Percentiles rank a stretch among this genome's conserved stretches.
phyloP scores from a whole-genome alignment of 2,113 vertebrate species.

The Phalacrocorax brasilianus region DNA sequence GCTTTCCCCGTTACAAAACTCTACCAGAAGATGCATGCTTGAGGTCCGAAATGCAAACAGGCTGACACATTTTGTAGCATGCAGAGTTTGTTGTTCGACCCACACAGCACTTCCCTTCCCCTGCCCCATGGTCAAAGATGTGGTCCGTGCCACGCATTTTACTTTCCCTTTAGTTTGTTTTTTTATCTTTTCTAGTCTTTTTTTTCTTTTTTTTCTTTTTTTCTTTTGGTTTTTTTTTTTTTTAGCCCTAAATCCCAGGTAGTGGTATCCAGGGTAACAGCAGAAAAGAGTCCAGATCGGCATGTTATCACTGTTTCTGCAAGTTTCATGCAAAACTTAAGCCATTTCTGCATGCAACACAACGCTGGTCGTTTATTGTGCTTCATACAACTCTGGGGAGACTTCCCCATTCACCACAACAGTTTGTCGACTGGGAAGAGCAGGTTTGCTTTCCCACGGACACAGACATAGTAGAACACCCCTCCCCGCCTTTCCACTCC shows the following conservation, averaged over 20 bases:
- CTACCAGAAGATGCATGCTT: not conserved
- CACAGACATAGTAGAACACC: not conserved
- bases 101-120: not conserved
- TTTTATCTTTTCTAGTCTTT: not conserved
- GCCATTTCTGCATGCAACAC: slow-evolving; percentile 49
- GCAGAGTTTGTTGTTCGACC: not conserved
- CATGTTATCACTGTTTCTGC: slow-evolving; percentile 8
- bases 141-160: not conserved
- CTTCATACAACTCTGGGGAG: not conserved
- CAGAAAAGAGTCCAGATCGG: slow-evolving; percentile 20
- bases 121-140: not conserved
- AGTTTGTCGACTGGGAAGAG: not conserved
- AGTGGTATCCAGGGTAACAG: slow-evolving; percentile 56
- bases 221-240: not conserved
- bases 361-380: not conserved
- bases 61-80: slow-evolving; percentile 4
- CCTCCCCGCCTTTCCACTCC: not conserved
- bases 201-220: not conserved
- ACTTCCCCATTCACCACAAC: not conserved
- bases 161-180: not conserved
- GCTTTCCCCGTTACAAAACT: not conserved
- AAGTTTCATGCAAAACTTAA: slow-evolving; percentile 64
- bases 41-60: not conserved
- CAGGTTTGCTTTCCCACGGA: not conserved
- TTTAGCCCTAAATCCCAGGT: not conserved